Evolutionary conservation across 2,888 invertebrate genomes (phyloP), one percentile per base, ranked within the genome.

Genomic region (Malthinus flaveolus): DNA sequence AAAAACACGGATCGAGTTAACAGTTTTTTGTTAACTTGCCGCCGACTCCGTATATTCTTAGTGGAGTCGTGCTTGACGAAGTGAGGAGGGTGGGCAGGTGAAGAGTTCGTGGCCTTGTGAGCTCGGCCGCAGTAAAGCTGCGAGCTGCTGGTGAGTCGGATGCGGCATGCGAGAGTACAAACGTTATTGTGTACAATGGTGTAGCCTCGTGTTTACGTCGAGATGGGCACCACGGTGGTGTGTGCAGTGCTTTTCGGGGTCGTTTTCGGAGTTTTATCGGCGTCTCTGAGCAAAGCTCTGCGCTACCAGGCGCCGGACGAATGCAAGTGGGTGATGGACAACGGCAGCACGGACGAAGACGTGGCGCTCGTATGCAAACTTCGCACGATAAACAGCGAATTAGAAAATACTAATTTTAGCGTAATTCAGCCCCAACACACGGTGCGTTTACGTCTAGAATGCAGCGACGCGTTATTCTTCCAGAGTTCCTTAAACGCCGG

Each of bases 371-470:
- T 88, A 69, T 90, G 90, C 74, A 82, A 87, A 65, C 78, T 90
- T 64, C 83, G 88, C 68, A 90, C 90, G 71, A 90, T 90, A 78
- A 90, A 90, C 80, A 89, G 89, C 78, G 90, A 90, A 80, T 79
- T 90, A 74, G 90, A 90, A 79, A 89, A 89, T 77, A 90, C 90
- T 59, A 90, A 90, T 76, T 90, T 90, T 78, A 89, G 89, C 81
- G 89, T 90, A 63, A 91, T 91, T 68, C 91, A 91, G 79, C 87
- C 90, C 49, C 89, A 90, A 75, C 88, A 90, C 68, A 91, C 91
- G 48, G 89, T 89, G 56, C 82, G 88, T 53, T 79, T 91, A 68
- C 83, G 88, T 62, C 83, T 92, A 56, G 88, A 90, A 78, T 92
- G 92, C 80, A 90, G 89, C 79, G 90, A 90, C 75, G 88, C 87